phyloP scores from a whole-genome alignment of 2,113 vertebrate genomes.

The Brienomyrus longianalis region DNA sequence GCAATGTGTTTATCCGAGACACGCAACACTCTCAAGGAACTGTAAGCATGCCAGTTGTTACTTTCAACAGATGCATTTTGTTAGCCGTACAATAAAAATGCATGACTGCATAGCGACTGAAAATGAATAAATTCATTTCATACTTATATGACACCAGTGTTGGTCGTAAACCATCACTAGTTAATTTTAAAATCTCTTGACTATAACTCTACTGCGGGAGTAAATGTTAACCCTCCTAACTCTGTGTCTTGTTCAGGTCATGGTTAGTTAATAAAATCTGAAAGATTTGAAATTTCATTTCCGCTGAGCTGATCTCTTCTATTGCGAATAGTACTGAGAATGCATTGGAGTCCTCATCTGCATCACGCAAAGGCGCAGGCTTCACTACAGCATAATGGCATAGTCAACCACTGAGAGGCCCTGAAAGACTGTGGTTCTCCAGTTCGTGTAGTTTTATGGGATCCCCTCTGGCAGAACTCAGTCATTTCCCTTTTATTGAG shows the following conservation, averaged over 20 bases:
- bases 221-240: neutral
- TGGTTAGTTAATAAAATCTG: neutral
- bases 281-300: neutral
- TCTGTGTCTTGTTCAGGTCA: neutral
- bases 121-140: neutral
- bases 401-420: neutral
- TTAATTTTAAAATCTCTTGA: neutral
- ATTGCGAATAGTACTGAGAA: neutral
- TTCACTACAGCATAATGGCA: neutral
- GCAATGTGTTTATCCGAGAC: neutral
- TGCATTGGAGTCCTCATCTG: neutral
- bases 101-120: neutral
- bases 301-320: neutral
- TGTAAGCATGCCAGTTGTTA: neutral
- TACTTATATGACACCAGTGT: neutral
- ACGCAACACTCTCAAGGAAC: neutral
- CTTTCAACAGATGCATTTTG: neutral
- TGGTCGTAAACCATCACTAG: neutral
- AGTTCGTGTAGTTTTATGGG: neutral
- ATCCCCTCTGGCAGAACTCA: neutral
- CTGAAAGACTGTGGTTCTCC: neutral
- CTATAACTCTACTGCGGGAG: neutral
- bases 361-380: neutral
- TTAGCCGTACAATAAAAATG: neutral
- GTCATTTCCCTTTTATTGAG: neutral